Conservation (phyloP, 1,140 invertebrate species). For the Drosophila melanica region DNA sequence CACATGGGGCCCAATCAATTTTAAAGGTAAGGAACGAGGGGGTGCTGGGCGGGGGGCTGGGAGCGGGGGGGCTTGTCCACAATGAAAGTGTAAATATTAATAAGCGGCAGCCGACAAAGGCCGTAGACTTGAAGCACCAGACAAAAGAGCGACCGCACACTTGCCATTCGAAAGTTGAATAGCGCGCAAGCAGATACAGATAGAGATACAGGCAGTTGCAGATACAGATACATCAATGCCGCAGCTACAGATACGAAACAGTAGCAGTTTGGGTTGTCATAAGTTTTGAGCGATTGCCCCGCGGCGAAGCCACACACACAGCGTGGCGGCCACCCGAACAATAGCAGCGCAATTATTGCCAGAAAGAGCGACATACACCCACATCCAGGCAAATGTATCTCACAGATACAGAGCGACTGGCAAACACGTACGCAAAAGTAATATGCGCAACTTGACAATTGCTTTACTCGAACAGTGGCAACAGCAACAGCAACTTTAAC, state of each 20-base stretch:
- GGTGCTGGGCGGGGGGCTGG: background rate
- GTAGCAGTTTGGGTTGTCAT: slow-evolving; percentile 79
- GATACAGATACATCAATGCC: slow-evolving; percentile 61
- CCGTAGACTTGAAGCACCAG: slow-evolving; percentile 25
- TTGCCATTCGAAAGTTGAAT: slow-evolving; percentile 60
- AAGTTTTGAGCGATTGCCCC: slow-evolving; percentile 79
- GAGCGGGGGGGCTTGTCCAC: background rate
- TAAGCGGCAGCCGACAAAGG: slow-evolving; percentile 46
- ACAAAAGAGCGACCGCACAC: slow-evolving; percentile 48
- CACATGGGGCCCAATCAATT: slow-evolving; percentile 30
- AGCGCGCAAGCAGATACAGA: slow-evolving; percentile 15
- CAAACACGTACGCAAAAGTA: slow-evolving; percentile 33
- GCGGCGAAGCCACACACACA: slow-evolving; percentile 76
- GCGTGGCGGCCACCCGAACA: slow-evolving; percentile 67
- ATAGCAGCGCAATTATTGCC: slow-evolving; percentile 77
- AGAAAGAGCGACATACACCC: slow-evolving; percentile 23
- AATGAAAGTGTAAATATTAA: slow-evolving; percentile 53
- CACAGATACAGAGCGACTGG: slow-evolving; percentile 46
- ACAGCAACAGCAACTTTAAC: slow-evolving; percentile 18
- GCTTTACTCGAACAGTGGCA: slow-evolving; percentile 47
- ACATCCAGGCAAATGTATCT: slow-evolving; percentile 51
- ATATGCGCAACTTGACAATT: slow-evolving; percentile 45
- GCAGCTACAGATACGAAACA: slow-evolving; percentile 46
- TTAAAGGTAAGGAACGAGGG: background rate
- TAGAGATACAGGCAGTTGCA: slow-evolving; percentile 5